These are phyloP conservation scores for Sebastes kiyomatsui DNA, from an alignment of 2,797 vertebrate species.

Conservation along the genomic window DNA sequence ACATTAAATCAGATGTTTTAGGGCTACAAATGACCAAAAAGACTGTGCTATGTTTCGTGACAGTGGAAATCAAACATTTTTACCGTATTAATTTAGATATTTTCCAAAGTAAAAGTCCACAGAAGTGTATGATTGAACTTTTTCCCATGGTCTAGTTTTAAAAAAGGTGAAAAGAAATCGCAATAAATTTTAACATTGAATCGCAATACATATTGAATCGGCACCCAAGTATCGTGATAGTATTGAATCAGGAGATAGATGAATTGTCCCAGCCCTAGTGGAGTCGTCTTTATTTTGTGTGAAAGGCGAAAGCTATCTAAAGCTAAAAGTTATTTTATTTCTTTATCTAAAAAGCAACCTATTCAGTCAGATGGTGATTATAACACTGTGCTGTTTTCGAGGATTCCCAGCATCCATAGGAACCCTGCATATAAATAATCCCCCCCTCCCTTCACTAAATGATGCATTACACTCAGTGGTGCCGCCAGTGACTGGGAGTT, in stretches of 20 bases:
- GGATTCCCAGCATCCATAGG: too few relatives aligned
- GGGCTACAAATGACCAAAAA: background rate
- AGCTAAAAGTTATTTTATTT: background rate
- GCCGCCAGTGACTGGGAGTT: background rate
- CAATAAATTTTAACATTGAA: too few relatives aligned
- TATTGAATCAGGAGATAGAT: too few relatives aligned
- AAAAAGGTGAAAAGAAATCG: accelerated
- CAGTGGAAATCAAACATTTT: too few relatives aligned
- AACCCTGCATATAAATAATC: background rate
- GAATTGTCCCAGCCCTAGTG: accelerated
- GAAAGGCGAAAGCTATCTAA: background rate
- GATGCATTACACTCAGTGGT: too few relatives aligned
- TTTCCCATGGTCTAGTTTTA: too few relatives aligned
- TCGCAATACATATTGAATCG: background rate
- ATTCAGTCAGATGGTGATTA: background rate
- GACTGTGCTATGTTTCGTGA: background rate
- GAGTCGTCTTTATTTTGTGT: background rate
- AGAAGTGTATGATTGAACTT: too few relatives aligned
- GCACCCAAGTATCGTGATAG: too few relatives aligned
- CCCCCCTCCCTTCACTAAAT: background rate
- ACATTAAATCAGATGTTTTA: background rate
- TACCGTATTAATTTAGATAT: too few relatives aligned
- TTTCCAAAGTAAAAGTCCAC: too few relatives aligned
- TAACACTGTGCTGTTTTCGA: too few relatives aligned
- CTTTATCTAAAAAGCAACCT: background rate